These are phyloP conservation scores for Nemurella pictetii DNA, from an alignment of 2,888 invertebrate genomes.

Conservation along the genomic window DNA sequence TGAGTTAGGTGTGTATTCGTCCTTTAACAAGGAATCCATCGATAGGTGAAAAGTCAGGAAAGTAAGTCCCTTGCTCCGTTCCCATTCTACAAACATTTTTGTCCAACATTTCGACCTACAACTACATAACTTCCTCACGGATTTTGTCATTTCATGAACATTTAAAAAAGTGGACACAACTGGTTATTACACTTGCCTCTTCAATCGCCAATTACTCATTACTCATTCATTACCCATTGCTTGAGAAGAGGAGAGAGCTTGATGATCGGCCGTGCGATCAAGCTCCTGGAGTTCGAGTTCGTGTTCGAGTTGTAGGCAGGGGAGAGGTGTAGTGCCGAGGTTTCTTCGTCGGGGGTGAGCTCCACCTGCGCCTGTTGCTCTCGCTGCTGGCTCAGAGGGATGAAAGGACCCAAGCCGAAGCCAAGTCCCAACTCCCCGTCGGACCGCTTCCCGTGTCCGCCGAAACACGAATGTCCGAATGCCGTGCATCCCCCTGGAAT, in stretches of 20 bases:
- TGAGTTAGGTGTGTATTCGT: too few relatives aligned
- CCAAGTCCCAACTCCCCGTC: slow-evolving; percentile 25
- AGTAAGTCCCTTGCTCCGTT: too few relatives aligned
- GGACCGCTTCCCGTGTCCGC: slow-evolving; percentile 70
- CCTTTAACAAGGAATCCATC: too few relatives aligned
- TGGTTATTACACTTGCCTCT: too few relatives aligned
- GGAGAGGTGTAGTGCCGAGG: slow-evolving; percentile 23
- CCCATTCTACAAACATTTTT: too few relatives aligned
- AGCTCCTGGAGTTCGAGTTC: slow-evolving; percentile 2
- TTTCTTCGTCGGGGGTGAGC: slow-evolving; percentile 13
- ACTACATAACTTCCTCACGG: too few relatives aligned
- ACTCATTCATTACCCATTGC: slow-evolving; percentile 56
- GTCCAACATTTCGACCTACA: too few relatives aligned
- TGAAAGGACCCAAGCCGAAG: neutral
- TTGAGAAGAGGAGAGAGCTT: slow-evolving; percentile 51
- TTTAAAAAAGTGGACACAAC: too few relatives aligned
- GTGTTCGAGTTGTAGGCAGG: neutral
- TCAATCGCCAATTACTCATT: too few relatives aligned
- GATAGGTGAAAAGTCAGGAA: too few relatives aligned
- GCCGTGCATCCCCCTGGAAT: slow-evolving; percentile 68
- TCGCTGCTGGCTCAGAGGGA: neutral
- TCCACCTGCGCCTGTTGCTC: neutral
- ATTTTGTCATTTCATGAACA: too few relatives aligned
- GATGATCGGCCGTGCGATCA: slow-evolving; percentile 33
- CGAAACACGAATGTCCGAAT: slow-evolving; percentile 75